Percentiles rank a stretch among this genome's conserved stretches.
Conservation (phyloP, 2,113 vertebrate genomes). For the Bothrops jararaca region DNA sequence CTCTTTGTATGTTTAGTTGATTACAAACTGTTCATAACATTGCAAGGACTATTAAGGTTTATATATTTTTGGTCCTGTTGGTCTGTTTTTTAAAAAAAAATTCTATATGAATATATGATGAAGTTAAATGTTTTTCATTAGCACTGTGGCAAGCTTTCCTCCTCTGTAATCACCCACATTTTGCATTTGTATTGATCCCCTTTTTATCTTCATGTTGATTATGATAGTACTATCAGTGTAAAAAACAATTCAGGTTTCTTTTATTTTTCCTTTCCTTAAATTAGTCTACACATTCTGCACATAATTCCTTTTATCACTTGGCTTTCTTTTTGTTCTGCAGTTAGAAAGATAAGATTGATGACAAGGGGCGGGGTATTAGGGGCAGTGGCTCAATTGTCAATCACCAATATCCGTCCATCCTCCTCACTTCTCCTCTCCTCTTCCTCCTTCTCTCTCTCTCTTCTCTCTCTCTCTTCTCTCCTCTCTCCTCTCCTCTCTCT, state of each 20-base stretch:
- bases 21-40: neutral
- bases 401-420: neutral
- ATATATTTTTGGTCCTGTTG: neutral
- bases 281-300: slow-evolving; percentile 11
- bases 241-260: neutral
- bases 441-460: no score
- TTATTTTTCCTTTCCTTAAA: slow-evolving; percentile 4
- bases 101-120: neutral
- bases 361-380: neutral
- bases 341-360: neutral
- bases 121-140: slow-evolving; percentile 12
- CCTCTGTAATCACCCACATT: neutral
- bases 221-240: neutral
- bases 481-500: no score
- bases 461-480: no score
- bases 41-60: slow-evolving; percentile 1
- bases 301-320: neutral
- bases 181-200: slow-evolving; percentile 10
- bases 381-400: neutral
- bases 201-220: neutral
- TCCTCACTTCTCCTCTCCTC: neutral
- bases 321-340: neutral
- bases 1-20: neutral
- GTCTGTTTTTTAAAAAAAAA: neutral
- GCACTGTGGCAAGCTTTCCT: neutral